These are phyloP conservation scores for Podarcis cretensis DNA, from an alignment of 2,113 vertebrate genomes.

Conservation along the genomic window DNA sequence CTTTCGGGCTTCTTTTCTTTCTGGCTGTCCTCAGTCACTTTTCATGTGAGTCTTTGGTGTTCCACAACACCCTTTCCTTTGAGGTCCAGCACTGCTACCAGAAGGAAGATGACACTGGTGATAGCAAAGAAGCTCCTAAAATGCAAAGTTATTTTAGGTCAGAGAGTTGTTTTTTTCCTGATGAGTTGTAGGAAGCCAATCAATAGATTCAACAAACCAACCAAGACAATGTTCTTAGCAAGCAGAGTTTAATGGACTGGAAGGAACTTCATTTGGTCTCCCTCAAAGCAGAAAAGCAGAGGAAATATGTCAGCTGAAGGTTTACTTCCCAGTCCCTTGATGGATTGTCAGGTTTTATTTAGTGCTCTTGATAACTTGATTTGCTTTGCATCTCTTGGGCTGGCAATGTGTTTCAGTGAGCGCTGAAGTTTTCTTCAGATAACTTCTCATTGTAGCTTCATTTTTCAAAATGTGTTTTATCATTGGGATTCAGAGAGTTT, in stretches of 20 bases:
- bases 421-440: neutral
- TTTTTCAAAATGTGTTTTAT: neutral
- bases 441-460: neutral
- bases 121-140: neutral
- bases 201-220: neutral
- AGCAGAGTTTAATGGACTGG: neutral
- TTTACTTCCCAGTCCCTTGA: neutral
- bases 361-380: neutral
- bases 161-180: neutral
- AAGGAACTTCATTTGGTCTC: slow-evolving; percentile 2
- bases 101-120: neutral
- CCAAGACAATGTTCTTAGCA: neutral
- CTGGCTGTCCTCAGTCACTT: neutral
- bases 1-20: neutral
- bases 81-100: neutral
- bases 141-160: neutral
- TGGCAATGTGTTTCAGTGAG: neutral
- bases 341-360: neutral
- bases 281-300: neutral
- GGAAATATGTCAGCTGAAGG: neutral
- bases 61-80: neutral
- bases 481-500: neutral
- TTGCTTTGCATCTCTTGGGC: neutral
- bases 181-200: neutral
- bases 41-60: neutral